These are phyloP conservation scores for Meriones unguiculatus DNA, from an alignment of 2,113 vertebrate species.

Conservation along the genomic window DNA sequence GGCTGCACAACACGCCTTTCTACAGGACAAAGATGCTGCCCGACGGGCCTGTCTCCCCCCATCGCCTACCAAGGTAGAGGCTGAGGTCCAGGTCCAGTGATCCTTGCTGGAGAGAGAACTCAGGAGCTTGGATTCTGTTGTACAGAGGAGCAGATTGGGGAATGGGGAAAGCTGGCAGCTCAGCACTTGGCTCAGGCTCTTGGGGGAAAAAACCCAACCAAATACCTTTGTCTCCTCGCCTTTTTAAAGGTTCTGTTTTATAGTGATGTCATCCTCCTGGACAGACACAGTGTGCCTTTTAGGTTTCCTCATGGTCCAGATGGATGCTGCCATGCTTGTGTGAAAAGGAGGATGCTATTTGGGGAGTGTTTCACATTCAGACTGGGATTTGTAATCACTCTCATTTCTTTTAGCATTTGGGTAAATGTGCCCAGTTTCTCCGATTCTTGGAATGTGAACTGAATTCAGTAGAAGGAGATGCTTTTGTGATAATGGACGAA, in stretches of 20 bases:
- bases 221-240: not conserved
- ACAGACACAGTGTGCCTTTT: not conserved
- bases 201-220: not conserved
- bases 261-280: not conserved
- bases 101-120: not conserved
- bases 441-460: not conserved
- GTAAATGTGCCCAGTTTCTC: not conserved
- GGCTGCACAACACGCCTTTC: not conserved
- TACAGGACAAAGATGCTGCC: not conserved
- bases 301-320: constrained; percentile 8
- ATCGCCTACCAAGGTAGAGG: not conserved
- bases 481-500: not conserved
- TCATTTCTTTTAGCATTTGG: constrained; percentile 44
- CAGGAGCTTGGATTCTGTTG: not conserved
- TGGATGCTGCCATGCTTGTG: constrained; percentile 29
- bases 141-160: not conserved
- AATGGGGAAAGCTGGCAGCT: not conserved
- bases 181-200: not conserved
- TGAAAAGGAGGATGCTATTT: constrained; percentile 21
- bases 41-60: not conserved
- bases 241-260: constrained; percentile 37
- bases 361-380: constrained; percentile 26
- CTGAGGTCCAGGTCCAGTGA: not conserved
- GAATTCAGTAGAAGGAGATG: not conserved
- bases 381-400: constrained; percentile 19